phyloP scores from a whole-genome alignment of 64 coral and sea anemone species.

The Actinia tenebrosa region DNA sequence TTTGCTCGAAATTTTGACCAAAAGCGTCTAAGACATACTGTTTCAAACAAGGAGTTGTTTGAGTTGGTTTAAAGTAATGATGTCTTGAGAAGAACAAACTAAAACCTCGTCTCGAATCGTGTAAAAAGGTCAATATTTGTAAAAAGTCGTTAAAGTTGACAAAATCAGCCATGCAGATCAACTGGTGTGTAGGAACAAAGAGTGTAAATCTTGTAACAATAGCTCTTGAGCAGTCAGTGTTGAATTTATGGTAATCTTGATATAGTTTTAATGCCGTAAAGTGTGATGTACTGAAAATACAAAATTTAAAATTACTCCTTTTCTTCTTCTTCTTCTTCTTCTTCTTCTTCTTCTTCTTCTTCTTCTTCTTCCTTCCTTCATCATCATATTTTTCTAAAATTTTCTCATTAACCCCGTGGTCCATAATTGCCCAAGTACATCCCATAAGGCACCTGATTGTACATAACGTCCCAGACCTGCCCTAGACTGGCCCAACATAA shows the following conservation, averaged over 20 bases:
- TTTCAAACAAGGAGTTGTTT: background rate
- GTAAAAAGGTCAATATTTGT: background rate
- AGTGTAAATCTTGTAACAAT: background rate
- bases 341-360: too few relatives aligned
- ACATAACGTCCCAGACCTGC: background rate
- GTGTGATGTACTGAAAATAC: too few relatives aligned
- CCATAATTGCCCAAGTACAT: background rate
- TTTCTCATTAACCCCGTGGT: background rate
- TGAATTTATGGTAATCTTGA: background rate
- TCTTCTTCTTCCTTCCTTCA: too few relatives aligned
- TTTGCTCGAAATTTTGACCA: background rate
- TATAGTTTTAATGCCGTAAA: background rate
- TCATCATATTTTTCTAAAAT: background rate
- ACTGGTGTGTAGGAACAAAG: background rate
- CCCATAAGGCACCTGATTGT: background rate
- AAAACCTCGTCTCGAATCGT: background rate
- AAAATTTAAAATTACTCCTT: too few relatives aligned
- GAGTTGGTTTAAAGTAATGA: background rate
- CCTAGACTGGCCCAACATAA: background rate
- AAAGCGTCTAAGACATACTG: background rate
- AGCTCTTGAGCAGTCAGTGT: background rate
- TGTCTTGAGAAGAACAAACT: background rate
- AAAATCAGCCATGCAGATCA: background rate
- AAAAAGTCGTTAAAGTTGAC: background rate
- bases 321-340: too few relatives aligned